Percentiles rank a stretch among this genome's conserved stretches.
These are phyloP conservation scores for Dynastes tityus DNA, from an alignment of 2,888 invertebrate genomes.

Conservation along the genomic window DNA sequence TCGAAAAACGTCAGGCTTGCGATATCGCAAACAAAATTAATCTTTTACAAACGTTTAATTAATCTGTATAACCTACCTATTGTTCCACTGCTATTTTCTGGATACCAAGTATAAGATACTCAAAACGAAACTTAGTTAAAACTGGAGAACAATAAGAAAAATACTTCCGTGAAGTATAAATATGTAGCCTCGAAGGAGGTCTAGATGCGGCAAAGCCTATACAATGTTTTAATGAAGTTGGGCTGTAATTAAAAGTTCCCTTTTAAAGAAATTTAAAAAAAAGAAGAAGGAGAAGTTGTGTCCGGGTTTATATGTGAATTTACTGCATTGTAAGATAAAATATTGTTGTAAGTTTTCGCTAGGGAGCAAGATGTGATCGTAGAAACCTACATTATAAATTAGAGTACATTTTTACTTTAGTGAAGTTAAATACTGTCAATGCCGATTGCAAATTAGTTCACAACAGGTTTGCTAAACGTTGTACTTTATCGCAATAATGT, in stretches of 20 bases:
- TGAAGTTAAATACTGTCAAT: too few relatives aligned
- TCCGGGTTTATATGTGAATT: too few relatives aligned
- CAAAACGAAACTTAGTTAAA: neutral
- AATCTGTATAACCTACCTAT: neutral
- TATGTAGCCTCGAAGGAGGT: neutral
- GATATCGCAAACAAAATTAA: slow-evolving; percentile 35
- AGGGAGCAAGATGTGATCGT: too few relatives aligned
- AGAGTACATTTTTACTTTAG: too few relatives aligned
- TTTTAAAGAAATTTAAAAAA: neutral
- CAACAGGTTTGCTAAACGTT: too few relatives aligned
- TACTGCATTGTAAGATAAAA: too few relatives aligned
- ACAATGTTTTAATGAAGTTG: slow-evolving; percentile 13
- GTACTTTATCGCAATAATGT: too few relatives aligned
- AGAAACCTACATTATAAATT: too few relatives aligned
- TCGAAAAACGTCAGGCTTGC: slow-evolving; percentile 1
- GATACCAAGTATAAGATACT: neutral
- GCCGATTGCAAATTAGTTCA: too few relatives aligned
- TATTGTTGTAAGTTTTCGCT: too few relatives aligned
- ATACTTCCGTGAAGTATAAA: neutral
- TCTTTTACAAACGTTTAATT: slow-evolving; percentile 32
- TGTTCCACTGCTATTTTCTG: neutral
- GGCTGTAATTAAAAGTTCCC: slow-evolving; percentile 23
- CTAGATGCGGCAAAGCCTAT: neutral
- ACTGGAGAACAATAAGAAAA: slow-evolving; percentile 8
- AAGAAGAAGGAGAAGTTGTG: too few relatives aligned